Base-by-base conservation (phyloP, 37 sponge, comb jelly and placozoan species). In the Dysidea cf. avara region DNA sequence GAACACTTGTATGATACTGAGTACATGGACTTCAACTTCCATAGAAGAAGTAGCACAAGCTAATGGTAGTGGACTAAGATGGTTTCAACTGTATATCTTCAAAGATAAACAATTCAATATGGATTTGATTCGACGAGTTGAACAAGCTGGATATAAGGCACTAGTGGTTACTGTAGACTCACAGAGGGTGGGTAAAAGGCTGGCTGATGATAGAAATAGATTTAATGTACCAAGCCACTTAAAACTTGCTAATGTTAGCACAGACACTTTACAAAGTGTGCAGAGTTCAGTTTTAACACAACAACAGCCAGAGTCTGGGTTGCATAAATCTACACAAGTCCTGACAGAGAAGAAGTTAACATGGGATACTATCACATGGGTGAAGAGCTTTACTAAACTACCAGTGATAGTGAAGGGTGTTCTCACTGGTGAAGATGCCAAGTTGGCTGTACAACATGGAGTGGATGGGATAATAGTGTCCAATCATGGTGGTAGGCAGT, bases 161-260 rank as follows among this genome's bases (percentile, higher is more conserved):
- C 36, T 85, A n/a, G 80, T 72, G 4, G 53, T 85, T 13, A 85
- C 86, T 49, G 53, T 85, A 28, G 86, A 85, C 36, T 17, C 63
- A 28, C 88, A 84, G 16, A 49, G 69, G 1, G 54, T 83, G 14
- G 95, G 92, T 0, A 78, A 70, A 13, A 63, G 90, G 36, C 46
- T 75, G 13, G 75, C 69, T 2, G 86, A 85, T 26, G 59, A 53
- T 13, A 47, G 74, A 11, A 81, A 89, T 43, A 40, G 49, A 0
- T 93, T 93, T 56, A 68, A 14, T 57, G 62, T 93, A 9, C 94
- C 92, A 43, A 25, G 77, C 5, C 85, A 90, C 61, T 34, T 95
- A 29, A 53, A 26, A 7, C 72, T 90, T 21, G 89, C 92, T 14
- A 90, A 90, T 51, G 84, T 95, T 51, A 53, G 38, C 14, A n/a